These are phyloP conservation scores for Lysiphlebus fabarum DNA, from an alignment of 1,140 invertebrate species.

Conservation along the genomic window DNA sequence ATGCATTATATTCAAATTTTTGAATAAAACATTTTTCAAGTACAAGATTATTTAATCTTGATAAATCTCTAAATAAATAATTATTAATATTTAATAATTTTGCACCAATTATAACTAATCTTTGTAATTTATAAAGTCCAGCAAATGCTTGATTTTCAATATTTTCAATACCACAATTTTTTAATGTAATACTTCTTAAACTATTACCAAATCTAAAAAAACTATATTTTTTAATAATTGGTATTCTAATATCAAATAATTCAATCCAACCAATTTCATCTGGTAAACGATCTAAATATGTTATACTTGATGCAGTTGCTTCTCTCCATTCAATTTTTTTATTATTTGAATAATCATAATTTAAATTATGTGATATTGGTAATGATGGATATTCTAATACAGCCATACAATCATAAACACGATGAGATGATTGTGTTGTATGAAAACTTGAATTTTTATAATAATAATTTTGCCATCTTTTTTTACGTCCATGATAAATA, in stretches of 20 bases:
- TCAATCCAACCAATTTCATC: conserved; percentile 38
- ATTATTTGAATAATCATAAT: conserved; percentile 10
- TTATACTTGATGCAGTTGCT: conserved; percentile 10
- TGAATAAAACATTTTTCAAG: conserved; percentile 31
- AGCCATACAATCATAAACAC: conserved; percentile 26
- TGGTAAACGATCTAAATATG: conserved; percentile 32
- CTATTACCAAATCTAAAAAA: conserved; percentile 44
- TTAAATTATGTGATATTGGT: not conserved
- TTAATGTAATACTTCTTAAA: conserved; percentile 32
- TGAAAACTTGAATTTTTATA: not conserved
- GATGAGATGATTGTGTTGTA: conserved; percentile 10
- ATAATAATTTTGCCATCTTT: conserved; percentile 11
- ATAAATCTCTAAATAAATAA: conserved; percentile 37
- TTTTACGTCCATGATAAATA: conserved; percentile 8
- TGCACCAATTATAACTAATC: conserved; percentile 32
- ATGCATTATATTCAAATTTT: conserved; percentile 26
- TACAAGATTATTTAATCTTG: conserved; percentile 32
- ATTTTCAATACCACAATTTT: conserved; percentile 28
- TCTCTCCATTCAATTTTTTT: conserved; percentile 24
- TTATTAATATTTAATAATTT: conserved; percentile 22
- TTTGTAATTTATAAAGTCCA: conserved; percentile 36
- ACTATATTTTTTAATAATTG: conserved; percentile 28
- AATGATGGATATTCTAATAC: conserved; percentile 22
- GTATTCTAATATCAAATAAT: conserved; percentile 29
- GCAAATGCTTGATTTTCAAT: conserved; percentile 39